Percentiles rank a stretch among this genome's conserved stretches.
These are phyloP conservation scores for Cordilura impudica DNA, from an alignment of 2,888 invertebrate genomes.

Conservation along the genomic window DNA sequence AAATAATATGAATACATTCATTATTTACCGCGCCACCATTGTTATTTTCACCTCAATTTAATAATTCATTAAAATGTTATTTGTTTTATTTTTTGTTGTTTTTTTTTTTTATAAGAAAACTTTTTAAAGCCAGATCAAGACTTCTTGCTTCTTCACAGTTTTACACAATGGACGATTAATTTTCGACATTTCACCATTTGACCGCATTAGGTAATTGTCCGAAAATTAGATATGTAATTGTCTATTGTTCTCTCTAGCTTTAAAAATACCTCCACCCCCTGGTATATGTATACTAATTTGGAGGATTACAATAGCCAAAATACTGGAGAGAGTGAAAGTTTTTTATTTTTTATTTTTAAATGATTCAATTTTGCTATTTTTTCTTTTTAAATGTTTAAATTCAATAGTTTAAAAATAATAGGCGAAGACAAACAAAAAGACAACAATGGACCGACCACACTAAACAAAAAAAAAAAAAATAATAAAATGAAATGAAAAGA, in stretches of 20 bases:
- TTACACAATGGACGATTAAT: constrained; percentile 54
- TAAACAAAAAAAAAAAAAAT: not conserved
- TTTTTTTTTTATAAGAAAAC: not conserved
- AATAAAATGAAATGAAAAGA: not conserved
- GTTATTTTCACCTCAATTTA: not conserved
- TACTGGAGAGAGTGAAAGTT: constrained; percentile 44
- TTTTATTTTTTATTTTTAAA: constrained; percentile 3
- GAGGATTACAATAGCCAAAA: not conserved
- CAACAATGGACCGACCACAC: not conserved
- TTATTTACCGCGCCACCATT: not conserved
- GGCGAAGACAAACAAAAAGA: constrained; percentile 4
- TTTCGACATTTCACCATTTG: constrained; percentile 54
- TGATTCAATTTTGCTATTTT: constrained; percentile 32
- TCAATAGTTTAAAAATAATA: constrained; percentile 25
- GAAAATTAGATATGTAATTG: constrained; percentile 48
- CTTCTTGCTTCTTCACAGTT: not conserved
- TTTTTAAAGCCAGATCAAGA: not conserved
- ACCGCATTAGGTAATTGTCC: constrained; percentile 58
- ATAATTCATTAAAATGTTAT: not conserved
- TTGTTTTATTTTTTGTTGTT: not conserved
- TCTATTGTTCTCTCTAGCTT: constrained; percentile 20
- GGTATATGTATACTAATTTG: not conserved
- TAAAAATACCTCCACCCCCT: not conserved
- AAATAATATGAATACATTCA: not conserved
- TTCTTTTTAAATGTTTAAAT: constrained; percentile 25